These are phyloP conservation scores for Clarias magur DNA, from an alignment of 2,113 vertebrate species.

Conservation along the genomic window DNA sequence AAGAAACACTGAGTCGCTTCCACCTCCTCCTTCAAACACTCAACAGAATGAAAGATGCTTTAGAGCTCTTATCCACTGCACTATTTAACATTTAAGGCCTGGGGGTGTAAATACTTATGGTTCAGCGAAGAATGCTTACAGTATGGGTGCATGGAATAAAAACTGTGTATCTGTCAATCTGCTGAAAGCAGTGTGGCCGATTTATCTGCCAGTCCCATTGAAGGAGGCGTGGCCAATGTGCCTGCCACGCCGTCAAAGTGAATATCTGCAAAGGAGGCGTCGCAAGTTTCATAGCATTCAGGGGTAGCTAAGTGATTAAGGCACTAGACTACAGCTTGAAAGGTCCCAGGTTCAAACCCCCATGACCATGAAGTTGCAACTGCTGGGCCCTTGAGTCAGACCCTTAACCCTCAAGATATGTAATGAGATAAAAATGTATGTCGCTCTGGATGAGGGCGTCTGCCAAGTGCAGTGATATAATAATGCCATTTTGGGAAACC, in stretches of 20 bases:
- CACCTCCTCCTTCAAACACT: background rate
- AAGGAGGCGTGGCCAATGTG: background rate
- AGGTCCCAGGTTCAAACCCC: too few species aligned
- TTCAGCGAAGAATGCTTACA: background rate
- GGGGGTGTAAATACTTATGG: constrained; percentile 7
- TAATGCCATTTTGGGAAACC: too few species aligned
- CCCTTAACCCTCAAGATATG: too few species aligned
- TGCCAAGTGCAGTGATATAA: too few species aligned
- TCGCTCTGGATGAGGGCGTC: too few species aligned
- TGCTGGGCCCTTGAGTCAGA: too few species aligned
- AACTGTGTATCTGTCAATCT: background rate
- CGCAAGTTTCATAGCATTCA: background rate
- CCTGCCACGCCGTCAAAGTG: background rate
- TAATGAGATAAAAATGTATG: too few species aligned
- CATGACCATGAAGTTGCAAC: too few species aligned
- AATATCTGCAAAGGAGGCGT: background rate
- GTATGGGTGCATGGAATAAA: background rate
- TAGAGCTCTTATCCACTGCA: background rate
- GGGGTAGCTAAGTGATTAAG: too few species aligned
- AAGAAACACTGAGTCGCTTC: constrained; percentile 9
- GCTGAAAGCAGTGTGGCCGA: background rate
- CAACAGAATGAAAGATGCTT: background rate
- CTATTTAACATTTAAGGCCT: background rate
- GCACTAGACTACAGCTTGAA: too few species aligned
- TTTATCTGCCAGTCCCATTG: background rate